phyloP scores from a whole-genome alignment of 2,797 vertebrate species.

The Muscicapa striata region DNA sequence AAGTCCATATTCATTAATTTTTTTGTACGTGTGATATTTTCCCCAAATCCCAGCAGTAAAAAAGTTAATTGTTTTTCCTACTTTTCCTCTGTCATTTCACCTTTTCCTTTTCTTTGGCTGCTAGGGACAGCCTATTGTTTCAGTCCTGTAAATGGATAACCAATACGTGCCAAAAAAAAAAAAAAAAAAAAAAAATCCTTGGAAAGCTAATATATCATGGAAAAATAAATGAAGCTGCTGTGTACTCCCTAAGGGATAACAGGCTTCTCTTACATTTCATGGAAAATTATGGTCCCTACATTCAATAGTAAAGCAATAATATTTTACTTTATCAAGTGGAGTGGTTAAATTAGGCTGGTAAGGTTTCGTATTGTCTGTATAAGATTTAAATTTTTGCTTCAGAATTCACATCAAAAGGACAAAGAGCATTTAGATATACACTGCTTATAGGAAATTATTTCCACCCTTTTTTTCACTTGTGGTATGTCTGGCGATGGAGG shows the following conservation, averaged over 20 bases:
- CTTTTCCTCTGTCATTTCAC: conserved; percentile 31
- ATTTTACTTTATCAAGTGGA: not conserved
- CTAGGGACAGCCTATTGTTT: conserved; percentile 12
- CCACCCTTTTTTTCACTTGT: not conserved
- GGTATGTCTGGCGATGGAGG: not conserved
- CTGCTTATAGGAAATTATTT: not conserved
- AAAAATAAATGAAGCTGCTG: conserved; percentile 38
- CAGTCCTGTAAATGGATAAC: conserved; percentile 25
- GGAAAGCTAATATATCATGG: conserved; percentile 50
- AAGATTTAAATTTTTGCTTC: not conserved
- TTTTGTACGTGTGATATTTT: conserved; percentile 44
- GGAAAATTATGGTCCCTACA: not conserved
- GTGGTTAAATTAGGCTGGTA: not conserved
- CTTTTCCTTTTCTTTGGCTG: not conserved
- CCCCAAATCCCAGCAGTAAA: conserved; percentile 19
- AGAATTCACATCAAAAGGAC: not conserved
- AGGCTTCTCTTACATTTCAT: not conserved
- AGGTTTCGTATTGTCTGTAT: not conserved
- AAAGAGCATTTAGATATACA: not conserved
- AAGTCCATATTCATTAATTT: conserved; percentile 37
- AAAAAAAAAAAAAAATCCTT: conserved; percentile 27
- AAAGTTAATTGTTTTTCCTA: conserved; percentile 31
- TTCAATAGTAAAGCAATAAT: not conserved
- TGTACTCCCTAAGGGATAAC: not conserved
- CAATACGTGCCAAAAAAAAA: conserved; percentile 19